phyloP scores from a whole-genome alignment of 2,888 invertebrate species.

The Synergus japonicus region DNA sequence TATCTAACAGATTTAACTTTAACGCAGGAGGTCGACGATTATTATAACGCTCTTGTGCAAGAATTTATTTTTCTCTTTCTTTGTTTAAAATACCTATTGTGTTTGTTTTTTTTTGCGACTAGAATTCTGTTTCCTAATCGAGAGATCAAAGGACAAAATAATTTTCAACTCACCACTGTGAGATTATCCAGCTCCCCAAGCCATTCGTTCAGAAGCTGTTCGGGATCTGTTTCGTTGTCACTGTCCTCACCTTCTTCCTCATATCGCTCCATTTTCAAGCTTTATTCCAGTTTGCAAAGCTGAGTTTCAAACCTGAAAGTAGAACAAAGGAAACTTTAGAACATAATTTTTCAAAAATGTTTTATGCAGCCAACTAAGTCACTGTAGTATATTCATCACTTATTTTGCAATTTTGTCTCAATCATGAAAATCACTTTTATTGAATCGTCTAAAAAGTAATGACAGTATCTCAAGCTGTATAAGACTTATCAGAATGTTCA shows the following conservation, averaged over 20 bases:
- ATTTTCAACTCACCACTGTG: conserved; percentile 82
- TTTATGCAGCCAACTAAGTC: conserved; percentile 39
- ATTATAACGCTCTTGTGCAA: too few species aligned
- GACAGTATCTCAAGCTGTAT: not conserved
- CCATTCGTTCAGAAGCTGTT: conserved; percentile 88
- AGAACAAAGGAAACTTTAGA: not conserved
- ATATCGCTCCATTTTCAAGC: conserved; percentile 71
- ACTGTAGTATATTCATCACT: not conserved
- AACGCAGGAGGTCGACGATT: too few species aligned
- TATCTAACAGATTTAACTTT: not conserved
- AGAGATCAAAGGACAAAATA: not conserved
- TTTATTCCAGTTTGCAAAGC: conserved; percentile 34
- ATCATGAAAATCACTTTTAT: not conserved
- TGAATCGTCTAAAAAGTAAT: not conserved
- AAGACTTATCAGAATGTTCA: not conserved
- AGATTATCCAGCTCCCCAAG: conserved; percentile 87
- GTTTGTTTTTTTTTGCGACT: not conserved
- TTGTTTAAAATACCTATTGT: not conserved
- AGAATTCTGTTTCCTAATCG: not conserved
- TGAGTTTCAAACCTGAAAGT: conserved; percentile 34
- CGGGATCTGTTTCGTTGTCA: conserved; percentile 85
- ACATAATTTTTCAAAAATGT: conserved; percentile 40
- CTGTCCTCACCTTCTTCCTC: conserved; percentile 80
- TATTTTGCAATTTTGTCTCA: not conserved
- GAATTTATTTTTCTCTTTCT: not conserved